Evolutionary conservation across 1,140 invertebrate species (phyloP).

Genomic region (Heliconius hermathena): DNA sequence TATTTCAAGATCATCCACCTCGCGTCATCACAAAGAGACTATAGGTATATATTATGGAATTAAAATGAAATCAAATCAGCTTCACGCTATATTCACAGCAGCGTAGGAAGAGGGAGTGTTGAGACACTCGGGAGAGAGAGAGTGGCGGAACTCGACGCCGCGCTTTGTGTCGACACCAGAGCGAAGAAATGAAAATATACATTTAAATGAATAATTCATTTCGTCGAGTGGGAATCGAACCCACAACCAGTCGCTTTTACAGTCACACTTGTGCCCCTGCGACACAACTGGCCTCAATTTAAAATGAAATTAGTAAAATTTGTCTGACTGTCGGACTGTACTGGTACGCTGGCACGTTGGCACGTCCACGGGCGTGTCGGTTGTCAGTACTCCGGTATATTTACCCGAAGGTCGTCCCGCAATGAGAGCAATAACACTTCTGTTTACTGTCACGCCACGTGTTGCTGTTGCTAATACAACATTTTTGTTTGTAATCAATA

Average conservation of each 20-base stretch:
- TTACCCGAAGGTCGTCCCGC: slow-evolving; percentile 34
- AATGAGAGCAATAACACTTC: slow-evolving; percentile 36
- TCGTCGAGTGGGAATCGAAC: too few relatives aligned
- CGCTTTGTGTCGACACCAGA: too few relatives aligned
- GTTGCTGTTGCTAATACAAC: neutral
- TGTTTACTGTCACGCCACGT: slow-evolving; percentile 31
- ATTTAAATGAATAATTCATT: too few relatives aligned
- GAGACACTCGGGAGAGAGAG: too few relatives aligned
- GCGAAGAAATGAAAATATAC: too few relatives aligned
- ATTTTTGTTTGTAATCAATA: neutral
- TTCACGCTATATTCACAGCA: too few relatives aligned
- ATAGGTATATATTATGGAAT: neutral
- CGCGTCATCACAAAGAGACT: slow-evolving; percentile 4
- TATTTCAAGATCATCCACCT: slow-evolving; percentile 12
- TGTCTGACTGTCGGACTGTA: neutral
- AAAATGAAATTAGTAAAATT: neutral
- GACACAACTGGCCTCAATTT: neutral
- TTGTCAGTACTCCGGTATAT: slow-evolving; percentile 21
- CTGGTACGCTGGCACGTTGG: neutral
- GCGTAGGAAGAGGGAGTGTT: too few relatives aligned
- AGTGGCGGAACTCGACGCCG: too few relatives aligned
- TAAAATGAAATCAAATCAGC: neutral
- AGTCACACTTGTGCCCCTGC: too few relatives aligned
- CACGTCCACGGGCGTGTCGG: slow-evolving; percentile 1
- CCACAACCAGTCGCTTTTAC: too few relatives aligned